A percentile compares a stretch with the other conserved stretches of the same genome.
Evolutionary conservation across 2,113 vertebrate genomes (phyloP).

Genomic region (Corythornis madagascariensis): DNA sequence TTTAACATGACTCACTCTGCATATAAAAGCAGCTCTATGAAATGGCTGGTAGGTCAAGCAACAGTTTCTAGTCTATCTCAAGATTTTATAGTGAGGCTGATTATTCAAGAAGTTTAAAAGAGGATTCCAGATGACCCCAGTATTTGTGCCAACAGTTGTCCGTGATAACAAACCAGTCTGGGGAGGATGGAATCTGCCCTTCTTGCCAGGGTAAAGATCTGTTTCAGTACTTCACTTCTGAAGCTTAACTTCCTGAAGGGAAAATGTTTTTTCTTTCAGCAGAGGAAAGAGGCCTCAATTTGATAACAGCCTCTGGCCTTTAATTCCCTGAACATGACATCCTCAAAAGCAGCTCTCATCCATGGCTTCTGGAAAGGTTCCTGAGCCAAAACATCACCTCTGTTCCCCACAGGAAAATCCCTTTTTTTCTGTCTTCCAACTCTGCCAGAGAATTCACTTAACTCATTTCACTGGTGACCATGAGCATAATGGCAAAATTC

Average conservation of each 20-base stretch:
- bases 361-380: neutral
- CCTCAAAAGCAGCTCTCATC: neutral
- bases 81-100: neutral
- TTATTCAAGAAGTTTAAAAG: neutral
- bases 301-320: neutral
- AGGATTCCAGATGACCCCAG: neutral
- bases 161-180: neutral
- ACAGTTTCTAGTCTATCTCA: neutral
- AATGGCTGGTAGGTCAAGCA: neutral
- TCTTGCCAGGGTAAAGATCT: conserved; percentile 8
- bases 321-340: neutral
- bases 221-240: conserved; percentile 8
- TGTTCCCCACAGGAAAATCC: neutral
- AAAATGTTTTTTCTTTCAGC: neutral
- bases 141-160: neutral
- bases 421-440: neutral
- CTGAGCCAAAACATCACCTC: neutral
- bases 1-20: conserved; percentile 67
- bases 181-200: neutral
- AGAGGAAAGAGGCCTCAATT: neutral
- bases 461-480: conserved; percentile 1
- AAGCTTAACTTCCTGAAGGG: conserved; percentile 13
- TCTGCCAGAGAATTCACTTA: neutral
- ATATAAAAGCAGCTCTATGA: conserved; percentile 27
- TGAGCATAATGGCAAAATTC: neutral